phyloP scores from a whole-genome alignment of 1,140 invertebrate species.

The Coboldia fuscipes region DNA sequence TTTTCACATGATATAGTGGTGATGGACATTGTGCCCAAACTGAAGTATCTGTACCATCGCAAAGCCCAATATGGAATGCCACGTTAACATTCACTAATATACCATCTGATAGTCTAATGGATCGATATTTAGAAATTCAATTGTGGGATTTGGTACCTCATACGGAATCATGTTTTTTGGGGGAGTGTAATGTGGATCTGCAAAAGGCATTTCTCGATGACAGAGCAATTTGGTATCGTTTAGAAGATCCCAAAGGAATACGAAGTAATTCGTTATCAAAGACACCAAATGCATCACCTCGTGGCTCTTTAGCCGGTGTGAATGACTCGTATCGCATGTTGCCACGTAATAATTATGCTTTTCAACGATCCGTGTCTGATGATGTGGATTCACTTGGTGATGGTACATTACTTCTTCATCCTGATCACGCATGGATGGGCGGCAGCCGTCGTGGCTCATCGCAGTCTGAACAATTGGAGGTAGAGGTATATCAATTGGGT shows the following conservation, averaged over 20 bases:
- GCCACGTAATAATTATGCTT: constrained; percentile 36
- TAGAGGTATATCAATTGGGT: constrained; percentile 62
- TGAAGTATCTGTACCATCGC: constrained; percentile 56
- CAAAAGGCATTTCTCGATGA: constrained; percentile 66
- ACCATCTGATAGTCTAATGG: constrained; percentile 51
- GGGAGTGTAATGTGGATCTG: constrained; percentile 55
- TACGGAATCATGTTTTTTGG: constrained; percentile 59
- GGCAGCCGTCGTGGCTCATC: constrained; percentile 60
- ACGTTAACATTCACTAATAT: constrained; percentile 62
- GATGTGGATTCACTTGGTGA: constrained; percentile 49
- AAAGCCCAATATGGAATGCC: constrained; percentile 76
- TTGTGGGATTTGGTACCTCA: constrained; percentile 69
- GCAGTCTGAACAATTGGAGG: constrained; percentile 63
- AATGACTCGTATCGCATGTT: constrained; percentile 32
- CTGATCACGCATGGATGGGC: constrained; percentile 56
- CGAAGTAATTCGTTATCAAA: constrained; percentile 28
- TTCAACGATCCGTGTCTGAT: constrained; percentile 46
- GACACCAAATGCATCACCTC: constrained; percentile 51
- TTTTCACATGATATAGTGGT: constrained; percentile 26
- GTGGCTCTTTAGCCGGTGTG: constrained; percentile 47
- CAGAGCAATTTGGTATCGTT: constrained; percentile 64
- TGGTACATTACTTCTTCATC: constrained; percentile 50
- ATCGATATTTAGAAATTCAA: constrained; percentile 60
- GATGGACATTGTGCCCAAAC: constrained; percentile 52
- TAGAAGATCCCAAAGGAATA: constrained; percentile 54